Base-by-base conservation (phyloP, 2,888 invertebrate genomes). In the Ichneumoninae sp. region DNA sequence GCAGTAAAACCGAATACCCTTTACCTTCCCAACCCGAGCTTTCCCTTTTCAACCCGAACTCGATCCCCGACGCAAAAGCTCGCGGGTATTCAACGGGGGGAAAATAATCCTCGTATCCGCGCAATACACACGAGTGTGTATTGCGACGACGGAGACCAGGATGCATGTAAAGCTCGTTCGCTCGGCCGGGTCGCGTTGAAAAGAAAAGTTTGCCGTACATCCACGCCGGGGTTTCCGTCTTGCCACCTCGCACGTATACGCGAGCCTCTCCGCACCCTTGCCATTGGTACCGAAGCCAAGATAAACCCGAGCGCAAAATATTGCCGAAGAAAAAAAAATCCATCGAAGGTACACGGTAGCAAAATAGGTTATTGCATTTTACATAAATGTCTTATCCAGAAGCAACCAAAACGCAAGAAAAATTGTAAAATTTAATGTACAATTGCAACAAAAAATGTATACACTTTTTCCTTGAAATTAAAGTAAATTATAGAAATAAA, bases 141-240 rank as follows among this genome's bases (percentile, higher is more conserved):
- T 40, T 2, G 74, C 8, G 6, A 47, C 69, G 26, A 22, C 44
- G 13, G 69, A 54, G 5, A 47, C 36, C 22, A 40, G 36, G 40
- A 54, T 66, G 33, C 33, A n/a, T 33, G n/a, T 16, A 50, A n/a
- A 70, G 69, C 62, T 80, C 75, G 66, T 26, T 50, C 57, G 66
- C 71, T 65, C 57, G 76, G 57, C 50, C 75, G 60, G 50, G 66
- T 80, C 71, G 50, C 52, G 78, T 50, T 84, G 81, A 84, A 81
- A 81, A 84, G 81, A 81, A 78, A 81, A 66, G 60, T 77, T 66
- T 44, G 60, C 44, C 13, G 30, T 62, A 57, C 44, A 40, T 19
- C 44, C 40, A 16, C 50, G 13, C 26, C 19, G 6, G 19, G 6
- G 44, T 77, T 65, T 44, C 36, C 36, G 36, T 44, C 66, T 72